Base-by-base conservation (phyloP, 92 coral and sea anemone genomes). In the Palythoa grandis region DNA sequence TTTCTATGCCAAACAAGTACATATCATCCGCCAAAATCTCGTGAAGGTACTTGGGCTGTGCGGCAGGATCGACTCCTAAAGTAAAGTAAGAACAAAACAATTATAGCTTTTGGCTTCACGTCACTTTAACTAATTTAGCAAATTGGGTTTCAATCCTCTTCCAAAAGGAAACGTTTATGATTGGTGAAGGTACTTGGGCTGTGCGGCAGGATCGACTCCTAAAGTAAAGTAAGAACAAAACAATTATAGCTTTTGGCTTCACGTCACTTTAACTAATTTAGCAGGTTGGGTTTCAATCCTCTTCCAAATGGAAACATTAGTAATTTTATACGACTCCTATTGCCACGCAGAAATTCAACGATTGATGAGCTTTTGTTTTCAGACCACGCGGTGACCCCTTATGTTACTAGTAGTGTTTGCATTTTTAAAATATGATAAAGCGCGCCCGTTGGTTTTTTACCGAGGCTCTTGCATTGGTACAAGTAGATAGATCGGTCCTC, bases 201-300 rank as follows among this genome's bases (percentile, higher is more conserved):
- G 74, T 70, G 87, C 86, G 10, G 66, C 76, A 15, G 90, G 90
- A 72, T 80, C 69, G 57, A 87, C 90, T 39, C 82, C 90, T 87
- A 43, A 20, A 72, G 13, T 24, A 67, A 67, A 67, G 7, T 5
- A 22, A 67, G 15, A 5, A 20, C 37, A n/a, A 15, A 13, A 20
- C 14, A 15, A 9, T 8, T 5, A 24, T 15, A 20, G 7, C n/a
- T 6, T 22, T 67, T 1, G 39, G 14, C 37, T 22, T 22, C 13
- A 19, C 19, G 2, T n/a, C 11, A n/a, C 35, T 6, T n/a, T n/a
- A 40, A 66, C 23, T 20, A 11, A 5, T 19, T 66, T 23, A 3
- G 71, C 35, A n/a, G 1, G 25, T 66, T 22, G 1, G 29, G 13
- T 25, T 67, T 67, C 11, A 22, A 22, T 12, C n/a, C 9, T 43